Base-by-base conservation (phyloP, 2,888 invertebrate genomes). In the Pristionchus japonicus region DNA sequence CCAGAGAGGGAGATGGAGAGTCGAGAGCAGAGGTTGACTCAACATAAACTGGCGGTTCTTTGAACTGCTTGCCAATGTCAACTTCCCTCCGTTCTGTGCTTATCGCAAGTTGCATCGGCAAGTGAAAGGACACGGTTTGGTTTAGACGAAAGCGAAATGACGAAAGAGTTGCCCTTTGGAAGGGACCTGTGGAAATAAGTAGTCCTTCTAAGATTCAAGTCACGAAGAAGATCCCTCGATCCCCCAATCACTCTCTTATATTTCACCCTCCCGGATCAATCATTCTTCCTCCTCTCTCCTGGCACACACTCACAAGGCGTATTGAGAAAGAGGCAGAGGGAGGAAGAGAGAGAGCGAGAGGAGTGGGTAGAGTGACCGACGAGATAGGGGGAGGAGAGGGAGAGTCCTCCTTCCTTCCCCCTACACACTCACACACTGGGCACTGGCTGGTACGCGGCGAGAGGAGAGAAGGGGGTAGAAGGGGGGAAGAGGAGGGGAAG, bases 381-480 rank as follows among this genome's bases (percentile, higher is more conserved):
- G 67, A 85, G 61, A 27, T 40, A 85, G 52, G 40, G 83, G 13
- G 57, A 3, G 83, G 23, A 43, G 20, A 23, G 27, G n/a, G 83
- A 52, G 83, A 52, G 49, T n/a, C n/a, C 31, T n/a, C 70, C 74
- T 20, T 61, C 34, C 23, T 23, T 37, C 74, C 47, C 27, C 49
- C 47, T 83, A 83, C 82, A 52, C 82, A 15, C 27, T 1, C 52
- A 3, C 43, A 1, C 52, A 52, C 82, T 37, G 52, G 49, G 34
- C 52, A 83, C 82, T 83, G 82, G 49, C 31, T 52, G 82, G 82
- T 49, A 64, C 85, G 61, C 57, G n/a, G n/a, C 37, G 57, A 84
- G 83, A n/a, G n/a, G 80, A 83, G 83, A 83, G 83, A 34, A 77
- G 77, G n/a, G 77, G 64, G 85, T 1, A 34, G 3, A 17, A 40